phyloP scores from a whole-genome alignment of 1,140 invertebrate species.

The Antheraea mylitta region DNA sequence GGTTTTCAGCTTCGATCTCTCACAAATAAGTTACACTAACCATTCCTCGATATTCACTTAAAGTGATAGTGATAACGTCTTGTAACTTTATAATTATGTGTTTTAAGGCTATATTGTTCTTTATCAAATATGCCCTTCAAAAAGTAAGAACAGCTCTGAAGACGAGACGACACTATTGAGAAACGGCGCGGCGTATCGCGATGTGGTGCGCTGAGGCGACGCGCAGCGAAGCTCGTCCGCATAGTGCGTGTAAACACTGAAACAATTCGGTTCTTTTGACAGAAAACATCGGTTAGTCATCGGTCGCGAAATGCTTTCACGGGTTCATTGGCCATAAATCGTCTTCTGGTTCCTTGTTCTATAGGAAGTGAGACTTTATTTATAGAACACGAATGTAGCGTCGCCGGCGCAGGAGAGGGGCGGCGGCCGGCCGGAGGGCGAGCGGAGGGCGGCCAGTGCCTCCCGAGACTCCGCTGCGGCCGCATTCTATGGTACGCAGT shows the following conservation, averaged over 20 bases:
- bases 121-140: background rate
- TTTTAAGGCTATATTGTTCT: no score
- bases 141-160: background rate
- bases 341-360: conserved; percentile 57
- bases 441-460: conserved; percentile 18
- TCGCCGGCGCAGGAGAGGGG: conserved; percentile 34
- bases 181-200: background rate
- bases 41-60: no score
- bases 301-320: conserved; percentile 53
- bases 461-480: conserved; percentile 37
- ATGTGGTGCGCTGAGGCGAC: no score
- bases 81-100: no score
- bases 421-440: conserved; percentile 20
- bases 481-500: conserved; percentile 32
- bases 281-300: conserved; percentile 9
- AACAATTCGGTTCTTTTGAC: background rate
- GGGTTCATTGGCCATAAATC: conserved; percentile 74
- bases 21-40: no score
- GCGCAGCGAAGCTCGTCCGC: background rate
- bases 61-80: no score
- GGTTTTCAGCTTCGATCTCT: no score
- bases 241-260: background rate
- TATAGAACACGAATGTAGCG: conserved; percentile 54
- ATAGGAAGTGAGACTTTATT: conserved; percentile 72
- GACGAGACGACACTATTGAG: background rate